Evolutionary conservation across 2,888 invertebrate genomes (phyloP).

Genomic region (Sympetrum striolatum): DNA sequence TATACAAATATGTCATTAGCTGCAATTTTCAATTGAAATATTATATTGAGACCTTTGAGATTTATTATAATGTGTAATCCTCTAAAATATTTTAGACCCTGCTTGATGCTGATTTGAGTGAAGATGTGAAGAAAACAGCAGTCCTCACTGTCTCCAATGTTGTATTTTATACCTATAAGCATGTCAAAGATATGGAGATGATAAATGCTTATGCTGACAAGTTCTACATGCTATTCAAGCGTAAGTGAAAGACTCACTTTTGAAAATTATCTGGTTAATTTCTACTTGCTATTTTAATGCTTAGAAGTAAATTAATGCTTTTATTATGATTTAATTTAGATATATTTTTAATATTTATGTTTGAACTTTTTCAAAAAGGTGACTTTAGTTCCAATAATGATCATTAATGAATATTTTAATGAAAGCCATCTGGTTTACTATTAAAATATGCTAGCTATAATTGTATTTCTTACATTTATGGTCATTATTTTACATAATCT

Average conservation of each 20-base stretch:
- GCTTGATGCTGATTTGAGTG: background rate
- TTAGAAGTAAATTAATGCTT: no score
- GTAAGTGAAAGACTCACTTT: background rate
- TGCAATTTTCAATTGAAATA: background rate
- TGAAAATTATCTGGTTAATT: no score
- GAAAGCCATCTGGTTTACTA: no score
- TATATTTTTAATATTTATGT: no score
- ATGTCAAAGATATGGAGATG: background rate
- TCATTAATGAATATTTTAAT: no score
- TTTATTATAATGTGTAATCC: background rate
- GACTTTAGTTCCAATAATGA: no score
- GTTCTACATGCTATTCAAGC: background rate
- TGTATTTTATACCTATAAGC: background rate
- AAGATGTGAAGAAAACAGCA: conserved; percentile 6
- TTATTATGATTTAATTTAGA: no score
- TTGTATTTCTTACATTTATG: no score
- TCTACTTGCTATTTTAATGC: no score
- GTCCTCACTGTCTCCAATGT: background rate
- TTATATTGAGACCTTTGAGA: background rate
- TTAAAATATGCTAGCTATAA: no score
- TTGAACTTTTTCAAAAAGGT: no score
- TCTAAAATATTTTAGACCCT: background rate
- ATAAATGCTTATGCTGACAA: background rate
- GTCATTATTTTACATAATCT: no score
- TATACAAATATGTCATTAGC: conserved; percentile 19